Base-by-base conservation (phyloP, 2,113 vertebrate species). In the Phalacrocorax pelagicus region DNA sequence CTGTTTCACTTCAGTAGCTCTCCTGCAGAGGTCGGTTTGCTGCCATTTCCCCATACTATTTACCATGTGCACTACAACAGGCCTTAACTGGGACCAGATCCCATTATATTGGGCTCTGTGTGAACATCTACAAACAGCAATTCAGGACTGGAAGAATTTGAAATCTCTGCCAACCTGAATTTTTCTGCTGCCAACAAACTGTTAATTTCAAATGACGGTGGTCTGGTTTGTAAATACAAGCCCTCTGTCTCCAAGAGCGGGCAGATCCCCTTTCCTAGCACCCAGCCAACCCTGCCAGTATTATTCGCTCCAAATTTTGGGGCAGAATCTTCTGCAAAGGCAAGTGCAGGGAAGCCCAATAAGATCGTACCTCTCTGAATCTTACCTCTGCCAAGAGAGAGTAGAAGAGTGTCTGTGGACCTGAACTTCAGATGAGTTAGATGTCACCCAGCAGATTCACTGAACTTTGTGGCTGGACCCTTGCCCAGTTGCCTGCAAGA, bases 401-500 rank as follows among this genome's bases (percentile, higher is more conserved):
- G 42, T 13, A 44, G 26, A 49, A 79, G 18, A 65, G 54, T 79
- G 32, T 65, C 49, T 54, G 77, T n/a, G n/a, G 67, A 86, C 38
- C 57, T 79, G 70, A 89, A 70, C 62, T 91, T 87, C 62, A 34
- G 62, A 79, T 70, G 38, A 77, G 57, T 61, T 61, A 40, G 36
- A 57, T 17, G 5, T 61, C 69, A 95, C 47, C 66, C 52, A 90
- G 54, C 30, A 91, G 66, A 65, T 47, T 32, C 38, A 67, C 49
- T 88, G 32, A 55, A 66, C 47, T 62, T 75, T 79, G 74, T 58
- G 61, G 6, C 18, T 85, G 72, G 86, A 87, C 20, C 26, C 26
- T 26, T 92, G 82, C 91, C 91, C 51, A 70, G 51, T 6, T 67
- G 84, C 27, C 63, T 90, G 49, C 74, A 90, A 96, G 94, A 81